Base-by-base conservation (phyloP, 2,113 vertebrate genomes). In the Tapirus terrestris region DNA sequence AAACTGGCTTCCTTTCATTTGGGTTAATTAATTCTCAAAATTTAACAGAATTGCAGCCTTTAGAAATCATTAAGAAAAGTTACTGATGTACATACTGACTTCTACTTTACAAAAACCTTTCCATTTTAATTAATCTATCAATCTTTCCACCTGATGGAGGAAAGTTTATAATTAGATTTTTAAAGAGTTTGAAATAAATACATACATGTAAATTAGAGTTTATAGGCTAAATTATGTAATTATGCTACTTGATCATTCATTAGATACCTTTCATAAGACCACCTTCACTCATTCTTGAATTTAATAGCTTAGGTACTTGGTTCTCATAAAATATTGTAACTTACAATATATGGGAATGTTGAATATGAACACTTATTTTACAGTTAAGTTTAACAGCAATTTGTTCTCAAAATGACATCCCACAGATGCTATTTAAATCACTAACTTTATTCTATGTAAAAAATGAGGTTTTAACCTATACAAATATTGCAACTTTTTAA, bases 41-140 rank as follows among this genome's bases (percentile, higher is more conserved):
- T 36, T 83, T 88, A 95, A 87, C 21, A 45, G 39, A 86, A 91
- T 27, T 82, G 12, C 39, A 67, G 77, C 13, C 61, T 60, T 68
- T 45, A 85, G 87, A 63, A 86, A 58, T 95, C 67, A 97, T 95
- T 89, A 97, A 85, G 75, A 96, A 95, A 89, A 93, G 31, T 87
- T 93, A 85, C 85, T 27, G 27, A 75, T 90, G 17, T 82, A 95
- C 11, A 5, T 81, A 87, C 89, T 95, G 94, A 91, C 68, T 95
- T 89, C n/a, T 70, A 33, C 14, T 94, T 82, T 60, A 97, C 58
- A 73, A 45, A 70, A 94, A 89, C n/a, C 16, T 61, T 92, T 67
- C 60, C 31, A 36, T 79, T 70, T 86, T 89, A 94, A 85, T 92
- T 81, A 93, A 31, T 45, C 39, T 93, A 91, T 83, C 58, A 87